Evolutionary conservation across 2,113 vertebrate species (phyloP).

Genomic region (Alethe diademata): DNA sequence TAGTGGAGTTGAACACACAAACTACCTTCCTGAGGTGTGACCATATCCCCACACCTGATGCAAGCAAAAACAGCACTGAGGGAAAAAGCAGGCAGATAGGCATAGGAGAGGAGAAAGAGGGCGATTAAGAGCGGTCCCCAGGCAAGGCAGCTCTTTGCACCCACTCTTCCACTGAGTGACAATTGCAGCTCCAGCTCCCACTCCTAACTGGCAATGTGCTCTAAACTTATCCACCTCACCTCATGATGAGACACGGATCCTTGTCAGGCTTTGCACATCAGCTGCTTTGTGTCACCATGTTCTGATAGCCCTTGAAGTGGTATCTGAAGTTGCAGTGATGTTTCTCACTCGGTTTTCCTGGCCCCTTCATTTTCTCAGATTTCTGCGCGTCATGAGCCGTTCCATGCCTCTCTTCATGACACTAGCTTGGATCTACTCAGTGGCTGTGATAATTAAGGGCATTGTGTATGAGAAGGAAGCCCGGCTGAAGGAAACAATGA

Average conservation of each 20-base stretch:
- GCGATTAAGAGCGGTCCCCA: background rate
- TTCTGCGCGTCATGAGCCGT: slow-evolving; percentile 92
- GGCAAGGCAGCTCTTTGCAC: background rate
- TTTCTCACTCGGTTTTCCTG: background rate
- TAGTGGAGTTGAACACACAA: background rate
- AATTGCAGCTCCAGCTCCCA: background rate
- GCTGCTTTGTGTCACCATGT: background rate
- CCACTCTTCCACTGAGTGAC: rapidly evolving
- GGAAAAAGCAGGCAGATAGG: background rate
- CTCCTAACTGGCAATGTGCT: background rate
- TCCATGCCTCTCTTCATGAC: slow-evolving; percentile 99
- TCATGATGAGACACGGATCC: background rate
- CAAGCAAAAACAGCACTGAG: background rate
- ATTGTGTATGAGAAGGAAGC: slow-evolving; percentile 98
- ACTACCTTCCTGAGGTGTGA: background rate
- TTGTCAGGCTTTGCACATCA: background rate
- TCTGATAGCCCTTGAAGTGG: background rate
- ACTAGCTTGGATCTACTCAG: slow-evolving; percentile 97
- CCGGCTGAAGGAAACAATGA: slow-evolving; percentile 95
- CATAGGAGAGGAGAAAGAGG: background rate
- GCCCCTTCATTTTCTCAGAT: slow-evolving; percentile 69
- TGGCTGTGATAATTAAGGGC: slow-evolving; percentile 95
- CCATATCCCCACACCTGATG: background rate
- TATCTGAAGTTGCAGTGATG: background rate
- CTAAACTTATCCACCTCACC: background rate